Evolutionary conservation across 2,888 invertebrate species (phyloP).

Genomic region (Clunio marinus): DNA sequence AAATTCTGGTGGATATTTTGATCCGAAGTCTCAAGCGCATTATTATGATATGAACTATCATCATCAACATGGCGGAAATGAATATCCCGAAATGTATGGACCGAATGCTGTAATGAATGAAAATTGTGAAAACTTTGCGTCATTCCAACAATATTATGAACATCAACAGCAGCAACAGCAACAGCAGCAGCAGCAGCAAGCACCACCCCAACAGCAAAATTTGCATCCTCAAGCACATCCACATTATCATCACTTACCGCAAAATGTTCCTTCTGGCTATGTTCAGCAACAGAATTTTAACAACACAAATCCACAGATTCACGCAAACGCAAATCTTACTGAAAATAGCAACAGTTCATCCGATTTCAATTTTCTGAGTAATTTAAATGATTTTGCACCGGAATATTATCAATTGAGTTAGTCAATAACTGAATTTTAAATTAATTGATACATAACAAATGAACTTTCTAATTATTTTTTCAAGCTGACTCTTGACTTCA

Average conservation of each 20-base stretch:
- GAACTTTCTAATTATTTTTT: too few species aligned
- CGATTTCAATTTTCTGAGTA: slow-evolving; percentile 89
- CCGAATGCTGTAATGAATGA: slow-evolving; percentile 38
- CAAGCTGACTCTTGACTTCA: too few species aligned
- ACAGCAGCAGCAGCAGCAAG: slow-evolving; percentile 54
- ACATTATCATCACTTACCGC: slow-evolving; percentile 42
- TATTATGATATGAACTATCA: slow-evolving; percentile 47
- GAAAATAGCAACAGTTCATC: slow-evolving; percentile 90
- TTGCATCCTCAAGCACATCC: slow-evolving; percentile 41
- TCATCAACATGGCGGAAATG: slow-evolving; percentile 40
- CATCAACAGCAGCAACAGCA: slow-evolving; percentile 40
- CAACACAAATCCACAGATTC: slow-evolving; percentile 56
- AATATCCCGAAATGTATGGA: slow-evolving; percentile 33
- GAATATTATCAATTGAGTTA: slow-evolving; percentile 70
- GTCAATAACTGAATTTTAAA: slow-evolving; percentile 40
- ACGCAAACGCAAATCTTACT: slow-evolving; percentile 40
- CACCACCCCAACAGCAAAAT: slow-evolving; percentile 44
- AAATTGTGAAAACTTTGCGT: slow-evolving; percentile 42
- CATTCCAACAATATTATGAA: slow-evolving; percentile 42
- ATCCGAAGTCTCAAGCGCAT: slow-evolving; percentile 46
- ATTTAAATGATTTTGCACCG: slow-evolving; percentile 86
- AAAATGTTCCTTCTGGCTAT: slow-evolving; percentile 40
- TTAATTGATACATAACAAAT: too few species aligned
- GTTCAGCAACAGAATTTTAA: slow-evolving; percentile 42
- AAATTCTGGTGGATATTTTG: slow-evolving; percentile 45